These are phyloP conservation scores for Mythimna albipuncta DNA, from an alignment of 2,888 invertebrate species.

Conservation along the genomic window DNA sequence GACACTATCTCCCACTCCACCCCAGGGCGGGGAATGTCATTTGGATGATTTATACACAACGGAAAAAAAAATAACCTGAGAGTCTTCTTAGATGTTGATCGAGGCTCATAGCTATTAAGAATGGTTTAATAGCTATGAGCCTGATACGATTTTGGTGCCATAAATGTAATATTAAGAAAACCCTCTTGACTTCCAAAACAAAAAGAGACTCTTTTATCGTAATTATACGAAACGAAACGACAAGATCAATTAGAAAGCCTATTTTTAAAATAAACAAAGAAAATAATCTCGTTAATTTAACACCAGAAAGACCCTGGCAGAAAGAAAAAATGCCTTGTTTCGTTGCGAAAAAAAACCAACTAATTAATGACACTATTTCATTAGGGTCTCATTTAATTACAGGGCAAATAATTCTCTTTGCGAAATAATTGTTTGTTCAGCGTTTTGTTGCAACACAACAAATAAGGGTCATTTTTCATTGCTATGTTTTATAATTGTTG, in stretches of 20 bases:
- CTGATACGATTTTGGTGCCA: too few species aligned
- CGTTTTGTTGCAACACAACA: slow-evolving; percentile 42
- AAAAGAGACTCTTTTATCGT: background rate
- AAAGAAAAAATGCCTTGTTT: slow-evolving; percentile 51
- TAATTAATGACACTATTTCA: slow-evolving; percentile 71
- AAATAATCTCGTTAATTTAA: slow-evolving; percentile 62
- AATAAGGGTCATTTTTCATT: slow-evolving; percentile 44
- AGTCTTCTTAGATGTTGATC: too few species aligned
- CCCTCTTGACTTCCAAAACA: background rate
- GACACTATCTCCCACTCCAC: too few species aligned
- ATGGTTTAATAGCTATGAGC: too few species aligned
- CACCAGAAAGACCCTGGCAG: slow-evolving; percentile 45
- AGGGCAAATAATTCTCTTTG: slow-evolving; percentile 59
- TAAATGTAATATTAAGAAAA: too few species aligned
- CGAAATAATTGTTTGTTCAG: slow-evolving; percentile 49
- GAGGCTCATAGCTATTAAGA: too few species aligned
- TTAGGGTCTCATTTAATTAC: slow-evolving; percentile 69
- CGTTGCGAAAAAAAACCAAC: slow-evolving; percentile 61
- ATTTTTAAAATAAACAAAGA: slow-evolving; percentile 56
- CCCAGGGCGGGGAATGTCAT: too few species aligned
- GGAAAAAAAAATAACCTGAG: too few species aligned
- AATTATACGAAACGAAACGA: slow-evolving; percentile 6
- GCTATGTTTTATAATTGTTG: slow-evolving; percentile 26
- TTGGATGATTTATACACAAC: too few species aligned
- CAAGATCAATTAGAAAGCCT: slow-evolving; percentile 39